Conservation (phyloP, 1,140 invertebrate genomes). For the Drosophila truncata region DNA sequence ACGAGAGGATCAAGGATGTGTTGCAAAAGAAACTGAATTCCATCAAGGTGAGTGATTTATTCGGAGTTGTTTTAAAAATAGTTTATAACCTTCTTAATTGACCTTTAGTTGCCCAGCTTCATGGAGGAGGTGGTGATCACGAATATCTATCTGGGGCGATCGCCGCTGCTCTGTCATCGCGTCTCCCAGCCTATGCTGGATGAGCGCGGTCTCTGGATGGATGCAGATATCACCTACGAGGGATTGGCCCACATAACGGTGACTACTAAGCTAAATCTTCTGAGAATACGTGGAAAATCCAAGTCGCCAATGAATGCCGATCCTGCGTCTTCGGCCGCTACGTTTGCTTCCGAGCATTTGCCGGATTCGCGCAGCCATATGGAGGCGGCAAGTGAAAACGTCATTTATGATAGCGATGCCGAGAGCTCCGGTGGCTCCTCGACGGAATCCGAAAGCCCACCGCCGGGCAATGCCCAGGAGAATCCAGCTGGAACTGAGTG, state of each 20-base stretch:
- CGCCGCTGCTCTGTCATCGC: slow-evolving; percentile 91
- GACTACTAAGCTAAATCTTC: slow-evolving; percentile 97
- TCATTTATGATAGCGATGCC: slow-evolving; percentile 93
- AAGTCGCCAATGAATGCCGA: slow-evolving; percentile 41
- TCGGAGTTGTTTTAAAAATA: fast-evolving
- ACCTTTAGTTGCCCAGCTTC: slow-evolving; percentile 91
- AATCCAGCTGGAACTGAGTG: slow-evolving; percentile 56
- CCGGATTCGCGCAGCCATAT: slow-evolving; percentile 25
- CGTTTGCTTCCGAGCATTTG: slow-evolving; percentile 9
- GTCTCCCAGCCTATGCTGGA: slow-evolving; percentile 92
- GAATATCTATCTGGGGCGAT: slow-evolving; percentile 91
- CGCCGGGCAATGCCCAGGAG: slow-evolving; percentile 40
- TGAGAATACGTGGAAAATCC: slow-evolving; percentile 89
- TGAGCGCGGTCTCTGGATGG: slow-evolving; percentile 96
- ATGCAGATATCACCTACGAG: slow-evolving; percentile 95
- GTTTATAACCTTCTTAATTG: not conserved
- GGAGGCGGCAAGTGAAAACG: slow-evolving; percentile 59
- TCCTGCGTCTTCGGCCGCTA: not conserved
- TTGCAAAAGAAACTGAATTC: slow-evolving; percentile 95
- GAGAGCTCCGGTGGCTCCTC: slow-evolving; percentile 97
- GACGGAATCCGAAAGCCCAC: slow-evolving; percentile 90
- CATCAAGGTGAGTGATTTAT: slow-evolving; percentile 87
- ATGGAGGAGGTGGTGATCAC: slow-evolving; percentile 93
- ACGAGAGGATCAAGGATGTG: slow-evolving; percentile 89
- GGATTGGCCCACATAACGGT: slow-evolving; percentile 95